A percentile compares a stretch with the other conserved stretches of the same genome.
phyloP scores from a whole-genome alignment of 2,797 vertebrate species.

The Babyrousa celebensis region DNA sequence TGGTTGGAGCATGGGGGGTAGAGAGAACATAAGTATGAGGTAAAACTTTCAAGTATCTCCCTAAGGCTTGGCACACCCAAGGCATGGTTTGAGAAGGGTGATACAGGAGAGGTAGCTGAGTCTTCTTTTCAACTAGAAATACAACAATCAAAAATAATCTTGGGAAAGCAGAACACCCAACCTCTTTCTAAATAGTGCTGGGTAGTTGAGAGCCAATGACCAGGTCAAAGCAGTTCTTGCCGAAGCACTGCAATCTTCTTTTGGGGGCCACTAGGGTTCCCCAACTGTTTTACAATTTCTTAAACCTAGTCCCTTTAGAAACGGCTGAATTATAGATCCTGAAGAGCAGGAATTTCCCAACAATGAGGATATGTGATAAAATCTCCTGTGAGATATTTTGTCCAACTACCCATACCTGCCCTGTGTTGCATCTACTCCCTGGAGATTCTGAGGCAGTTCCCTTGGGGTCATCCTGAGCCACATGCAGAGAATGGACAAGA shows the following conservation, averaged over 20 bases:
- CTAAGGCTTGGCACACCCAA: background rate
- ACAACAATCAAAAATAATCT: background rate
- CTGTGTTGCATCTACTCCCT: background rate
- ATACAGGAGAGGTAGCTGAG: background rate
- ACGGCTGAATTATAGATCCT: background rate
- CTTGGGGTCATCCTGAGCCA: background rate
- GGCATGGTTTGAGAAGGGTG: background rate
- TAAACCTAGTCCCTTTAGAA: background rate
- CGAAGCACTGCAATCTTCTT: no score
- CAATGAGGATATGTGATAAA: background rate
- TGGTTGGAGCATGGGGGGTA: rapidly evolving
- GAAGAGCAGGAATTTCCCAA: background rate
- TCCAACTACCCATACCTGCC: background rate
- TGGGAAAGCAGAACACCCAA: background rate
- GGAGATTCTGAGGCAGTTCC: background rate
- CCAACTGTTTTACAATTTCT: background rate
- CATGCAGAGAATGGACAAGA: background rate
- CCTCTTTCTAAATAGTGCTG: background rate
- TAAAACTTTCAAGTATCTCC: background rate
- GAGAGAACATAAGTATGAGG: background rate
- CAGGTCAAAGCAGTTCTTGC: background rate
- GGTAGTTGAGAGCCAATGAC: background rate
- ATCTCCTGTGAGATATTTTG: background rate
- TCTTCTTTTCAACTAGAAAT: background rate
- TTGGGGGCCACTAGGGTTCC: background rate